Percentiles rank a stretch among this genome's conserved stretches.
Evolutionary conservation across 2,888 invertebrate species (phyloP).

Genomic region (Tortricodes alternella): DNA sequence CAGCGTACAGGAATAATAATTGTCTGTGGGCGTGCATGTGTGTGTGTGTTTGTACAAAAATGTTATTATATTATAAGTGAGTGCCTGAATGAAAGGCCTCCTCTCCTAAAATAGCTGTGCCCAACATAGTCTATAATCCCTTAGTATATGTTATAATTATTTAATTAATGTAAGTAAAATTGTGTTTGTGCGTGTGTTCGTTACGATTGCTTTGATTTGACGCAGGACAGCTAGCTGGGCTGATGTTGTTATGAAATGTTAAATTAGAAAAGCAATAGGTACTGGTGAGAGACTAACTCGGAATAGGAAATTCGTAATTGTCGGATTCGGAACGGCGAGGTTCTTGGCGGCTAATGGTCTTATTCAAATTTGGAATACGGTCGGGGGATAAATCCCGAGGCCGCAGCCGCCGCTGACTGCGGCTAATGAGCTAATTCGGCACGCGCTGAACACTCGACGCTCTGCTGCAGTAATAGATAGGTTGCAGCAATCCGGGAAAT

Average conservation of each 20-base stretch:
- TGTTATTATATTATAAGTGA: no score
- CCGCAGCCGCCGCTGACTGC: conserved; percentile 40
- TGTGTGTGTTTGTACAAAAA: no score
- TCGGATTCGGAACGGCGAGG: conserved; percentile 47
- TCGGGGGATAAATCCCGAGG: conserved; percentile 26
- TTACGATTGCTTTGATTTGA: no score
- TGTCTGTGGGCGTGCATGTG: no score
- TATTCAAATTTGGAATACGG: conserved; percentile 61
- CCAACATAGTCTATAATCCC: no score
- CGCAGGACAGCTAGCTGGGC: no score
- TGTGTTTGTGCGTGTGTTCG: no score
- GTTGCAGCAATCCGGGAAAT: conserved; percentile 48
- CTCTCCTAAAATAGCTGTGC: no score
- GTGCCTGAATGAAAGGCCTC: no score
- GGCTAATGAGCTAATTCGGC: conserved; percentile 69
- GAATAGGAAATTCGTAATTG: conserved; percentile 34
- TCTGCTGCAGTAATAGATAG: conserved; percentile 2
- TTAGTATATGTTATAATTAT: no score
- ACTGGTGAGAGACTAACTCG: conserved; percentile 21
- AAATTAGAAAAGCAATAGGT: conserved; percentile 36
- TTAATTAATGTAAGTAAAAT: no score
- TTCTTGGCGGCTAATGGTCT: conserved; percentile 53
- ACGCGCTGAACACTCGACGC: conserved; percentile 43
- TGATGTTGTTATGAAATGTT: conserved; percentile 5
- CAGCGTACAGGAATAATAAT: no score